Evolutionary conservation across 2,888 invertebrate genomes (phyloP).

Genomic region (Cephus pulcher): DNA sequence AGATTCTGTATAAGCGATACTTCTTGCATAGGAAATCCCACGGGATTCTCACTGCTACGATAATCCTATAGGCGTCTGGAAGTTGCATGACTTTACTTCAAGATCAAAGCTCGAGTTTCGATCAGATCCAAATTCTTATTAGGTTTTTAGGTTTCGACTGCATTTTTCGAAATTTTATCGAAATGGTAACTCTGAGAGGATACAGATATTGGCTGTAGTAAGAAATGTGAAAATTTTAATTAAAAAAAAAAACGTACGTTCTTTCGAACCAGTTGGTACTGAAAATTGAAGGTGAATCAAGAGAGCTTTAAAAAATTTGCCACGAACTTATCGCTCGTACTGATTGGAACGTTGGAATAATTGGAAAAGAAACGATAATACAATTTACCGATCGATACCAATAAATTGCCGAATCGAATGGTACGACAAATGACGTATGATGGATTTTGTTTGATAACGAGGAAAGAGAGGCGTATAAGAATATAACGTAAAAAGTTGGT

Average conservation of each 20-base stretch:
- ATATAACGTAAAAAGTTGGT: not conserved
- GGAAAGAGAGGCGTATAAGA: not conserved
- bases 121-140: not conserved
- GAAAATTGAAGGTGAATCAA: not conserved
- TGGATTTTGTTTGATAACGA: not conserved
- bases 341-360: not conserved
- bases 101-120: not conserved
- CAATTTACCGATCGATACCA: not conserved
- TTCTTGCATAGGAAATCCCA: not conserved
- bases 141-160: not conserved
- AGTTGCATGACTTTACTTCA: not conserved
- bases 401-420: slow-evolving; percentile 1
- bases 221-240: too few relatives aligned
- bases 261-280: not conserved
- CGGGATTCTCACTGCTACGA: not conserved
- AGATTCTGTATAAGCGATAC: not conserved
- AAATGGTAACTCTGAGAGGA: too few relatives aligned
- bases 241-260: not conserved
- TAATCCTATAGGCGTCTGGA: not conserved
- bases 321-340: not conserved
- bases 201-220: too few relatives aligned
- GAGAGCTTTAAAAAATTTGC: not conserved
- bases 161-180: not conserved
- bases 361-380: not conserved
- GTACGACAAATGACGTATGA: not conserved